Evolutionary conservation across 1,140 invertebrate genomes (phyloP).

Genomic region (Lethocerus indicus): DNA sequence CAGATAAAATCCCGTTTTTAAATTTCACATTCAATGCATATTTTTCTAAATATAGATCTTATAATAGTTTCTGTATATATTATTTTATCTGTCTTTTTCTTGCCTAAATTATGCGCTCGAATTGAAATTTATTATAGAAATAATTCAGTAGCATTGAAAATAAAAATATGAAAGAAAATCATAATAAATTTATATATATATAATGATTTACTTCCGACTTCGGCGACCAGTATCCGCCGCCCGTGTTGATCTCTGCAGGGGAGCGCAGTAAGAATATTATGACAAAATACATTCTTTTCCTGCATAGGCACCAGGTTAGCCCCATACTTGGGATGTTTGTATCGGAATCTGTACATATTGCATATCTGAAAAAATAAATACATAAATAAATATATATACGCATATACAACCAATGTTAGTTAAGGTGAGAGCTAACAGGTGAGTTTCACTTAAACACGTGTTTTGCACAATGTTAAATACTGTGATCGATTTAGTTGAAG

Average conservation of each 20-base stretch:
- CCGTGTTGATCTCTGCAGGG: slow-evolving; percentile 34
- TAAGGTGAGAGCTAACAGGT: not conserved
- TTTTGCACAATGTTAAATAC: not conserved
- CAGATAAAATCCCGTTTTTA: no score
- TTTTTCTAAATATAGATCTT: not conserved
- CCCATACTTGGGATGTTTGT: slow-evolving; percentile 33
- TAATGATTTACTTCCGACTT: slow-evolving; percentile 37
- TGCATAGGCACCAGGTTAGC: slow-evolving; percentile 29
- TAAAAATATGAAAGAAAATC: not conserved
- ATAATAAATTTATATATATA: no score
- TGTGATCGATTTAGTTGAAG: not conserved
- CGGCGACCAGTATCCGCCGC: slow-evolving; percentile 32
- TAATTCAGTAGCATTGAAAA: not conserved
- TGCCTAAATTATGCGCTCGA: not conserved
- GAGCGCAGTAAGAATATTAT: slow-evolving; percentile 34
- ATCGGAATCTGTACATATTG: slow-evolving; percentile 35
- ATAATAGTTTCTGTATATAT: not conserved
- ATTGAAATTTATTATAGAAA: not conserved
- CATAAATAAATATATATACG: not conserved
- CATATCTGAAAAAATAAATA: slow-evolving; percentile 29
- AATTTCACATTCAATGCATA: not conserved
- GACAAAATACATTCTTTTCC: slow-evolving; percentile 28
- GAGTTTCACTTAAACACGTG: not conserved
- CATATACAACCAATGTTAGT: not conserved
- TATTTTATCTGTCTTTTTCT: not conserved